Conservation (phyloP, 2,888 invertebrate species). For the Acrocyrtus sp. region DNA sequence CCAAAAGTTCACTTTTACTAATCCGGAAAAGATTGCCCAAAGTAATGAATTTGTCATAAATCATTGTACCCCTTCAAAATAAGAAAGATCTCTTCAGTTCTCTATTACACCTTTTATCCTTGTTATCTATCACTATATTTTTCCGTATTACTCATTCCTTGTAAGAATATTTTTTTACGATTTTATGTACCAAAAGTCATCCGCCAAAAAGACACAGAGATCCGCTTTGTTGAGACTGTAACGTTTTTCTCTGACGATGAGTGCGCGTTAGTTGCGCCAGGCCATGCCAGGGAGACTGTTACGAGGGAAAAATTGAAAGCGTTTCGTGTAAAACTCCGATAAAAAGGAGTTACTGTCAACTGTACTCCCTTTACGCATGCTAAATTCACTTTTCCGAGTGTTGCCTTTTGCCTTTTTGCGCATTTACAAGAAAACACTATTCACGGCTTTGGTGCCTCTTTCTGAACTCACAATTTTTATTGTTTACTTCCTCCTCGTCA, state of each 20-base stretch:
- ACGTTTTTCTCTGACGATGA: slow-evolving; percentile 14
- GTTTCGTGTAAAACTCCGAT: slow-evolving; percentile 31
- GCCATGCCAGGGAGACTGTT: too few species aligned
- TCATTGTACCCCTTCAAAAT: too few species aligned
- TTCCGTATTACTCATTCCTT: background rate
- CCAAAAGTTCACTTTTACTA: slow-evolving; percentile 22
- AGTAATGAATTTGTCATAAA: slow-evolving; percentile 20
- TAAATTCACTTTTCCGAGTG: slow-evolving; percentile 6
- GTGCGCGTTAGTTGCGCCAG: slow-evolving; percentile 11
- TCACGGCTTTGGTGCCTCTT: background rate
- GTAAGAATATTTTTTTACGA: background rate
- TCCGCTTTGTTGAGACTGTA: slow-evolving; percentile 8
- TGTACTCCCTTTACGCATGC: slow-evolving; percentile 27
- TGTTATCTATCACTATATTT: too few species aligned
- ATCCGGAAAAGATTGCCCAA: slow-evolving; percentile 15
- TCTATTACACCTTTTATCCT: background rate
- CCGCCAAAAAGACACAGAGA: background rate
- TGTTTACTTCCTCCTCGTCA: background rate
- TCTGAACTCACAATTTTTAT: background rate
- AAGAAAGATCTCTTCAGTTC: slow-evolving; percentile 7
- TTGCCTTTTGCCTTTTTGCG: too few species aligned
- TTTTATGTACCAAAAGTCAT: background rate
- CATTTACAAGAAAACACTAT: too few species aligned
- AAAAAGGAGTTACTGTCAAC: slow-evolving; percentile 32
- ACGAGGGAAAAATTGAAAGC: slow-evolving; percentile 34